Percentiles rank a stretch among this genome's conserved stretches.
Conservation (phyloP, 2,797 vertebrate genomes). For the Acipenser oxyrinchus region DNA sequence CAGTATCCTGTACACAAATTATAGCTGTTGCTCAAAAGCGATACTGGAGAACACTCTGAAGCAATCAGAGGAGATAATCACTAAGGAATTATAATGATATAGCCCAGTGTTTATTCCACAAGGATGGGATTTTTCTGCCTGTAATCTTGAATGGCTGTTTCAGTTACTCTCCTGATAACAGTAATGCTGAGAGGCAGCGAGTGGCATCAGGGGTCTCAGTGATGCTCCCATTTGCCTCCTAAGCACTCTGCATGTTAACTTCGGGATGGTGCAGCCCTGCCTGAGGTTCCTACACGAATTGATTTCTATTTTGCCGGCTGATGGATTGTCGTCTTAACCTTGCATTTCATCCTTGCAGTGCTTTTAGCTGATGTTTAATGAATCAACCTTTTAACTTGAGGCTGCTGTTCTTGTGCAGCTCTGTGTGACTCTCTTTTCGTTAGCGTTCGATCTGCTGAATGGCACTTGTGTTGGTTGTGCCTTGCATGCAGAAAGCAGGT, state of each 20-base stretch:
- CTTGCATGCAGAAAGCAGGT: background rate
- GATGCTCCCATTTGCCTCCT: background rate
- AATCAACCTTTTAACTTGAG: conserved; percentile 1
- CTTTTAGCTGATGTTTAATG: conserved; percentile 19
- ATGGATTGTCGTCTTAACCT: conserved; percentile 8
- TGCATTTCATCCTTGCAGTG: background rate
- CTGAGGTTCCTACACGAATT: background rate
- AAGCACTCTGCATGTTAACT: background rate
- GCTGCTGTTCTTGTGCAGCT: background rate
- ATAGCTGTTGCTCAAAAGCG: too few species aligned
- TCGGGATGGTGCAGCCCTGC: background rate
- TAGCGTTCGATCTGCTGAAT: background rate
- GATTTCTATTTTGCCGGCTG: background rate
- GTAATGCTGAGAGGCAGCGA: background rate
- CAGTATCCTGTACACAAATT: too few species aligned
- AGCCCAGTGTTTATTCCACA: too few species aligned
- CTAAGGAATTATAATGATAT: too few species aligned
- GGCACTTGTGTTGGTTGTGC: background rate
- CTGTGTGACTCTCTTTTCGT: background rate
- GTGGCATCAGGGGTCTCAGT: background rate
- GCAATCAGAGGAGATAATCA: too few species aligned
- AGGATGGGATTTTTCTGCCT: too few species aligned
- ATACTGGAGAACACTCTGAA: too few species aligned
- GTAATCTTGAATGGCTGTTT: too few species aligned
- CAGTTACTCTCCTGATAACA: too few species aligned